These are phyloP conservation scores for Endotricha flammealis DNA, from an alignment of 2,888 invertebrate genomes.

Conservation along the genomic window DNA sequence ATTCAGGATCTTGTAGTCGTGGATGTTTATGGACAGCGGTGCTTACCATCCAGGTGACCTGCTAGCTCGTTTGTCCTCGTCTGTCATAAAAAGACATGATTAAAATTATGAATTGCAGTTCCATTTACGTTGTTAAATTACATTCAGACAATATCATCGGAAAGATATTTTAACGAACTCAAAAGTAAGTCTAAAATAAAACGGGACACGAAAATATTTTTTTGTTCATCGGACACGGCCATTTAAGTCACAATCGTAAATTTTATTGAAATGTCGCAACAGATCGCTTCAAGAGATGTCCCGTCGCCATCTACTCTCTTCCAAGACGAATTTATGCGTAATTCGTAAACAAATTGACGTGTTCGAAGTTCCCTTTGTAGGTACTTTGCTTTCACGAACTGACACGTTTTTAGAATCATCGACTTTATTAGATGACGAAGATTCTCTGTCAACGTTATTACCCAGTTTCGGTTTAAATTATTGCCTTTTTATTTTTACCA, in stretches of 20 bases:
- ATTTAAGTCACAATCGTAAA: constrained; percentile 77
- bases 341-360: constrained; percentile 78
- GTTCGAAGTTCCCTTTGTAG: constrained; percentile 62
- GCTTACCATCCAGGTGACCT: too few species aligned
- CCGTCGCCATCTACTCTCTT: constrained; percentile 63
- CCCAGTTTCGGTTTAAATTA: constrained; percentile 23
- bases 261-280: constrained; percentile 78
- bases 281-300: constrained; percentile 74
- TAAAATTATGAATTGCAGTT: too few species aligned
- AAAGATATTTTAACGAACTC: constrained; percentile 74
- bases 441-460: constrained; percentile 38
- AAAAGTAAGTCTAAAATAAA: constrained; percentile 67
- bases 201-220: constrained; percentile 63
- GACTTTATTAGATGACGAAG: constrained; percentile 43
- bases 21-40: too few species aligned
- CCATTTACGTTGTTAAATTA: too few species aligned
- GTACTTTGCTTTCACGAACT: constrained; percentile 58
- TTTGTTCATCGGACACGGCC: constrained; percentile 70
- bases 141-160: constrained; percentile 58
- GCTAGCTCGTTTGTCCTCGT: too few species aligned
- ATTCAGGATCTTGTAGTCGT: too few species aligned
- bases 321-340: constrained; percentile 76
- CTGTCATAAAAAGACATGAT: too few species aligned
- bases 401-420: constrained; percentile 62
- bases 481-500: constrained; percentile 6